Evolutionary conservation across 2,888 invertebrate species (phyloP).

Genomic region (Tetheella fluctuosa): DNA sequence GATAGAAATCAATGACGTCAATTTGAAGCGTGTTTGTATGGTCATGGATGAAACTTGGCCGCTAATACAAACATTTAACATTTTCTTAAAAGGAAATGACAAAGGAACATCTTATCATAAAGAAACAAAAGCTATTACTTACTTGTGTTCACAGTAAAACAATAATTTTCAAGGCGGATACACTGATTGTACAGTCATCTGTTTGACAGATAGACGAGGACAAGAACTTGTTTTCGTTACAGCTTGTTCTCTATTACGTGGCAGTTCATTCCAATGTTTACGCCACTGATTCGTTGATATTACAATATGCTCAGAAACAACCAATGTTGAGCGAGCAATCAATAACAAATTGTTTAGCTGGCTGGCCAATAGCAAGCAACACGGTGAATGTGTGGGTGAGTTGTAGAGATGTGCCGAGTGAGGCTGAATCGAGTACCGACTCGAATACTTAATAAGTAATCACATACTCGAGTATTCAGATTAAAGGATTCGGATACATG

Average conservation of each 20-base stretch:
- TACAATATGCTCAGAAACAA: background rate
- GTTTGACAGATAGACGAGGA: slow-evolving; percentile 62
- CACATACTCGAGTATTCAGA: no score
- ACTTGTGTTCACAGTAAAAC: slow-evolving; percentile 59
- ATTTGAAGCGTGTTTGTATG: slow-evolving; percentile 42
- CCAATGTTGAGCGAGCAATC: slow-evolving; percentile 14
- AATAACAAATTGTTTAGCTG: background rate
- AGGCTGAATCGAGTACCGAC: no score
- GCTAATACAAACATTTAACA: slow-evolving; percentile 19
- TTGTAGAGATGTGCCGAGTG: no score
- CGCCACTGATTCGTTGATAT: slow-evolving; percentile 20
- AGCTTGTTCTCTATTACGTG: slow-evolving; percentile 54
- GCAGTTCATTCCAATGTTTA: slow-evolving; percentile 23
- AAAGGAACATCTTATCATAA: slow-evolving; percentile 22
- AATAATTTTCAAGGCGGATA: slow-evolving; percentile 70
- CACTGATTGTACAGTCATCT: slow-evolving; percentile 78
- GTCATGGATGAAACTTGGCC: slow-evolving; percentile 21
- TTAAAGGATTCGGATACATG: no score
- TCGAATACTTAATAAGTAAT: no score
- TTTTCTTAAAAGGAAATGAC: slow-evolving; percentile 13
- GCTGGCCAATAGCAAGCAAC: background rate
- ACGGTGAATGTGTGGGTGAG: no score
- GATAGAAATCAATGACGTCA: slow-evolving; percentile 78
- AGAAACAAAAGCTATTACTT: slow-evolving; percentile 52
- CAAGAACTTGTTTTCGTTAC: slow-evolving; percentile 63